Evolutionary conservation across 2,113 vertebrate species (phyloP).

Genomic region (Sceloporus tristichus): DNA sequence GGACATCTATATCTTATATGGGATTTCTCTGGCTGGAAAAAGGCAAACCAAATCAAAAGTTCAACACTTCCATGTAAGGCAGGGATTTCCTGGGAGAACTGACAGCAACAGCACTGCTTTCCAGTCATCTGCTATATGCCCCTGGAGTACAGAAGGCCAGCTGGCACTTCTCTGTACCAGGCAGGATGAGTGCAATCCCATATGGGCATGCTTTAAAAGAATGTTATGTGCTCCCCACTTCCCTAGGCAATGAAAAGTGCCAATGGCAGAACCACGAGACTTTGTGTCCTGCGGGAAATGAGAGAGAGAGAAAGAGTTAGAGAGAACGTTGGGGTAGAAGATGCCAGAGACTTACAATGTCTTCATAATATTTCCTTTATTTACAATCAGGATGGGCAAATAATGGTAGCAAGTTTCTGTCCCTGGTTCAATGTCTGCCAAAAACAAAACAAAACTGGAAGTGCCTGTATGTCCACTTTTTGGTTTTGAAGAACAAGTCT

Average conservation of each 20-base stretch:
- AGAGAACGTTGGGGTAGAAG: background rate
- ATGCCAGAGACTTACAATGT: background rate
- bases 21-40: background rate
- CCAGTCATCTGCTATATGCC: background rate
- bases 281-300: background rate
- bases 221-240: conserved; percentile 10
- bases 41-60: background rate
- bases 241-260: background rate
- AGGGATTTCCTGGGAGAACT: background rate
- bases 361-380: background rate
- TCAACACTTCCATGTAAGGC: conserved; percentile 24
- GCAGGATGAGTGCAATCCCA: background rate
- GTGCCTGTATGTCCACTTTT: too few relatives aligned
- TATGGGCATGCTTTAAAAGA: conserved; percentile 9
- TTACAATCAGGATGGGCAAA: too few relatives aligned
- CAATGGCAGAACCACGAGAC: conserved; percentile 8
- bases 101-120: background rate
- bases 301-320: background rate
- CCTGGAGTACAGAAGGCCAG: background rate
- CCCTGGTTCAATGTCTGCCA: too few relatives aligned
- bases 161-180: background rate
- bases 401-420: too few relatives aligned
- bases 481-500: too few relatives aligned
- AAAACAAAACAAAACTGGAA: too few relatives aligned
- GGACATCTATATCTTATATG: background rate